Conservation (phyloP, 2,797 vertebrate species). For the Myiothlypis coronata region DNA sequence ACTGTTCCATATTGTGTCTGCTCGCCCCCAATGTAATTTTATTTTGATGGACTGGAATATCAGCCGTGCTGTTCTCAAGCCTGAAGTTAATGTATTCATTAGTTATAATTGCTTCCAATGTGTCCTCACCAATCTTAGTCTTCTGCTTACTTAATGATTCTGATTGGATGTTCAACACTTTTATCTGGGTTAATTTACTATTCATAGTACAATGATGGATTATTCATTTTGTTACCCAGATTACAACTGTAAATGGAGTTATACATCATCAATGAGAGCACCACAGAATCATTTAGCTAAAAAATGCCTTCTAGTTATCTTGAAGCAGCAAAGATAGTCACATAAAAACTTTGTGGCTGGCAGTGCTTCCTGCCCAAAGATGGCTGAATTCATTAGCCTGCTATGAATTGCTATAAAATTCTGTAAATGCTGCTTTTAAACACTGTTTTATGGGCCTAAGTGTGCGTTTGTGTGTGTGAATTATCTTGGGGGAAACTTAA, state of each 20-base stretch:
- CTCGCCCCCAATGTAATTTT: constrained; percentile 50
- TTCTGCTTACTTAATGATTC: constrained; percentile 73
- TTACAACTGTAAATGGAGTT: constrained; percentile 76
- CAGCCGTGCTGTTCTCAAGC: background rate
- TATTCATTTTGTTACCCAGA: constrained; percentile 78
- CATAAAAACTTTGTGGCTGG: constrained; percentile 1
- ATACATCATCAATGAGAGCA: constrained; percentile 71
- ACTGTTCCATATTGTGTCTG: constrained; percentile 33
- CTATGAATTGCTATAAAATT: background rate
- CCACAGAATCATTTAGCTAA: constrained; percentile 53
- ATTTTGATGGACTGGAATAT: constrained; percentile 63
- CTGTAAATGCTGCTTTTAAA: background rate
- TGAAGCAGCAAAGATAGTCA: constrained; percentile 22
- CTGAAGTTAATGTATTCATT: constrained; percentile 76
- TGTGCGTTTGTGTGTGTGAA: background rate
- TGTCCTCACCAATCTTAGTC: constrained; percentile 73
- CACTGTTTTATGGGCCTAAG: background rate
- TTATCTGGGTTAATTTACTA: constrained; percentile 81
- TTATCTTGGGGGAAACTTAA: background rate
- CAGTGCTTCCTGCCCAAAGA: background rate
- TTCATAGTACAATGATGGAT: constrained; percentile 79
- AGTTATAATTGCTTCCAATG: constrained; percentile 74
- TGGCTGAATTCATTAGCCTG: background rate
- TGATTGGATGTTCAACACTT: constrained; percentile 77
- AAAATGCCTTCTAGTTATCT: constrained; percentile 67